Conservation (phyloP, 2,797 vertebrate species). For the Coccyzus lansbergi region DNA sequence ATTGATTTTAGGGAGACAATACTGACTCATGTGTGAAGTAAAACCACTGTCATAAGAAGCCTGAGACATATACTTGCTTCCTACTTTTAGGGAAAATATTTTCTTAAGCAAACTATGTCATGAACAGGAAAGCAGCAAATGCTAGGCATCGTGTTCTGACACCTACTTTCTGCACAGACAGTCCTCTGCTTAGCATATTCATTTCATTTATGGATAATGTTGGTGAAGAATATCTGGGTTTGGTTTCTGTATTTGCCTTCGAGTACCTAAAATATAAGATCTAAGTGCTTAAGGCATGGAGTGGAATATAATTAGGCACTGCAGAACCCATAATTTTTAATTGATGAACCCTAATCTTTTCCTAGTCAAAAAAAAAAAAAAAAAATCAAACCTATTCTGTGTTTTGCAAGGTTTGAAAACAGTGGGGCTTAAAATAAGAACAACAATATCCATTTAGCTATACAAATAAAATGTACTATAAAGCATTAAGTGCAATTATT, state of each 20-base stretch:
- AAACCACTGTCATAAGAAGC: not conserved
- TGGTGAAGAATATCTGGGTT: not conserved
- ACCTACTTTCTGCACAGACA: not conserved
- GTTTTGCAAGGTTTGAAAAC: not conserved
- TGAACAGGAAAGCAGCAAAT: not conserved
- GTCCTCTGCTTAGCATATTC: not conserved
- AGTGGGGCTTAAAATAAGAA: not conserved
- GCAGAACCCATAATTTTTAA: not conserved
- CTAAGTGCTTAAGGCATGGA: not conserved
- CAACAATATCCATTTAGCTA: not conserved
- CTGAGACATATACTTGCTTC: not conserved
- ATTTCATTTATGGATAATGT: not conserved
- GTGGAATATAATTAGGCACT: not conserved
- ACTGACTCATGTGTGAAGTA: not conserved
- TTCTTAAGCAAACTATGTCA: not conserved
- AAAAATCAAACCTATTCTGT: not conserved
- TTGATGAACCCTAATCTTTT: not conserved
- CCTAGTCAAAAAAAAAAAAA: not conserved
- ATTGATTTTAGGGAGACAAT: not conserved
- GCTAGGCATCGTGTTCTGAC: not conserved
- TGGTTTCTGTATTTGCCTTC: not conserved
- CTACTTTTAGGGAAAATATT: not conserved
- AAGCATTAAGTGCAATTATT: not conserved
- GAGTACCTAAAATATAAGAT: not conserved
- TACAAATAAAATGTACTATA: not conserved